phyloP scores from a whole-genome alignment of 2,888 invertebrate genomes.

The Pycnomerus fuliginosus region DNA sequence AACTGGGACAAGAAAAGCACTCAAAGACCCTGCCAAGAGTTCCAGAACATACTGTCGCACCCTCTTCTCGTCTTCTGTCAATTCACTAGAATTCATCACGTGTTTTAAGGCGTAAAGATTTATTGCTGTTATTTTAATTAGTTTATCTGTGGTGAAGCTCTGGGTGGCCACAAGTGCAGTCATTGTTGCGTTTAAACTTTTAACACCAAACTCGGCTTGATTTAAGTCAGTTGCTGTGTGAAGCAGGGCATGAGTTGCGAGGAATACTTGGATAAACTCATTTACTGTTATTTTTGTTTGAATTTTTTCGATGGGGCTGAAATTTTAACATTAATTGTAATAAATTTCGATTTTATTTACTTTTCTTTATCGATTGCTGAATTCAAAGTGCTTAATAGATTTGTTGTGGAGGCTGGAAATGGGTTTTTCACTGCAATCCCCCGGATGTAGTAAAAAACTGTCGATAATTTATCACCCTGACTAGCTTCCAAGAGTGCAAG shows the following conservation, averaged over 20 bases:
- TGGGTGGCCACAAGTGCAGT: constrained; percentile 77
- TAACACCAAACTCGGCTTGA: constrained; percentile 62
- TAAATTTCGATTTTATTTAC: too few species aligned
- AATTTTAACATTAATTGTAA: too few species aligned
- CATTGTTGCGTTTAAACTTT: constrained; percentile 67
- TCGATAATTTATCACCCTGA: constrained; percentile 75
- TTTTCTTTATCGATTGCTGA: constrained; percentile 56
- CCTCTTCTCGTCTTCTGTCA: constrained; percentile 60
- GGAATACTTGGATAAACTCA: constrained; percentile 61
- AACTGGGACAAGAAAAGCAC: constrained; percentile 69
- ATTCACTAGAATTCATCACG: constrained; percentile 56
- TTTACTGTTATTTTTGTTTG: constrained; percentile 62
- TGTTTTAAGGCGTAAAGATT: constrained; percentile 72
- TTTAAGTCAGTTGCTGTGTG: constrained; percentile 59
- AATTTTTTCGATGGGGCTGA: constrained; percentile 52
- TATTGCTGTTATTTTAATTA: constrained; percentile 75
- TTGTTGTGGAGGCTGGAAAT: constrained; percentile 80
- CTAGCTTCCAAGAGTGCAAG: constrained; percentile 79
- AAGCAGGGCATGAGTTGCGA: constrained; percentile 63
- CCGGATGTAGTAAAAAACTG: constrained; percentile 83
- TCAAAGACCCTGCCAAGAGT: constrained; percentile 65
- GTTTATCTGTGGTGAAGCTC: constrained; percentile 71
- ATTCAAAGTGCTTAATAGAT: constrained; percentile 72
- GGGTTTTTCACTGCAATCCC: constrained; percentile 82
- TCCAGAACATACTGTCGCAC: constrained; percentile 62